Evolutionary conservation across 2,797 vertebrate species (phyloP).

Genomic region (Cichlasoma orientale): DNA sequence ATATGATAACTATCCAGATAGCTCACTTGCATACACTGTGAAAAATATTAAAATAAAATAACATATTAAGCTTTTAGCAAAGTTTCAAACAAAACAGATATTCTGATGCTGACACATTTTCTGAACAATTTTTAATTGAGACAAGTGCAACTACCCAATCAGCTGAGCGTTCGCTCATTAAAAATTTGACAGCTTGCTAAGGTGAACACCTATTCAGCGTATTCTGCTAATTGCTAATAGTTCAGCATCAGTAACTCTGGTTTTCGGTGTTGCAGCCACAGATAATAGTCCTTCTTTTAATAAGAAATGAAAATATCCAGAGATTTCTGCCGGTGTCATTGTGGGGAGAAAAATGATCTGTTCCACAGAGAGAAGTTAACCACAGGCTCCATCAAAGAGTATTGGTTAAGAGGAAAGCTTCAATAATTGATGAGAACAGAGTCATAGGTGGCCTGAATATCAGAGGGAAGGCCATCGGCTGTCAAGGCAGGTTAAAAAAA

Average conservation of each 20-base stretch:
- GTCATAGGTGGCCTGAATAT: conserved; percentile 47
- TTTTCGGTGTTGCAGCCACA: background rate
- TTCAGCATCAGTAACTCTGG: background rate
- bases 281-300: background rate
- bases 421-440: conserved; percentile 69
- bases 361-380: conserved; percentile 55
- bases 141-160: background rate
- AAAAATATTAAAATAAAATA: background rate
- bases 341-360: conserved; percentile 39
- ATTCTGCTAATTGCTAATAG: background rate
- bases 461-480: conserved; percentile 24
- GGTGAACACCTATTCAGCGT: background rate
- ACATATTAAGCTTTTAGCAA: background rate
- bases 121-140: background rate
- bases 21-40: background rate
- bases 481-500: conserved; percentile 39
- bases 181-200: background rate
- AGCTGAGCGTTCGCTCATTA: background rate
- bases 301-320: conserved; percentile 8
- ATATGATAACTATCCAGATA: background rate
- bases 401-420: conserved; percentile 47
- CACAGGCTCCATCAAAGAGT: conserved; percentile 47
- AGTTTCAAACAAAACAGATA: background rate
- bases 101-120: background rate
- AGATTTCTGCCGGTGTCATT: conserved; percentile 19